These are phyloP conservation scores for Rafetus swinhoei DNA, from an alignment of 2,113 vertebrate species.

Conservation along the genomic window DNA sequence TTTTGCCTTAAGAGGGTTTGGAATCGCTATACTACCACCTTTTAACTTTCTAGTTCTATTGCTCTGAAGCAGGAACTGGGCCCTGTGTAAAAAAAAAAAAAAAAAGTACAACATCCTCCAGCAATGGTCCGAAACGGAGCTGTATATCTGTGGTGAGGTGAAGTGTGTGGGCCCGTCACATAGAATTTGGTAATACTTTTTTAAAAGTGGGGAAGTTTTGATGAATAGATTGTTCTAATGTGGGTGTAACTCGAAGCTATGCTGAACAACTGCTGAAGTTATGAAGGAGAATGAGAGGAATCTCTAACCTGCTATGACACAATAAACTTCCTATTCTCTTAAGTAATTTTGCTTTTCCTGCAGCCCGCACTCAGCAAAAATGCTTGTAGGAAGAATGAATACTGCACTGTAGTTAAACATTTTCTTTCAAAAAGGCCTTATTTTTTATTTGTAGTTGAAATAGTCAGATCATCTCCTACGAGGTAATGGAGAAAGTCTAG, in stretches of 20 bases:
- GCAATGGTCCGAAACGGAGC: not conserved
- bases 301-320: not conserved
- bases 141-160: not conserved
- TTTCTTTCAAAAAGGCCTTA: not conserved
- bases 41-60: constrained; percentile 3
- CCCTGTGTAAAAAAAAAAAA: not conserved
- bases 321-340: fast-evolving
- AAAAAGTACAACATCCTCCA: not conserved
- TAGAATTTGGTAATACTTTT: not conserved
- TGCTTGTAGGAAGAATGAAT: constrained; percentile 8
- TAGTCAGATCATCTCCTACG: not conserved
- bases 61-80: not conserved
- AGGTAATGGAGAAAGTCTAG: constrained; percentile 13
- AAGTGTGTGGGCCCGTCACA: not conserved
- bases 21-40: constrained; percentile 8
- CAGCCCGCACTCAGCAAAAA: not conserved
- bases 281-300: not conserved
- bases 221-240: not conserved
- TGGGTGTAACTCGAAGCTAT: not conserved
- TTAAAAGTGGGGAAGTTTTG: not conserved
- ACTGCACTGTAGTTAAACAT: not conserved
- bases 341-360: not conserved
- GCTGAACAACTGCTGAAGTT: not conserved
- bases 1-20: not conserved
- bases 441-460: not conserved